Evolutionary conservation across 2,797 vertebrate genomes (phyloP).

Genomic region (Danionella dracula): DNA sequence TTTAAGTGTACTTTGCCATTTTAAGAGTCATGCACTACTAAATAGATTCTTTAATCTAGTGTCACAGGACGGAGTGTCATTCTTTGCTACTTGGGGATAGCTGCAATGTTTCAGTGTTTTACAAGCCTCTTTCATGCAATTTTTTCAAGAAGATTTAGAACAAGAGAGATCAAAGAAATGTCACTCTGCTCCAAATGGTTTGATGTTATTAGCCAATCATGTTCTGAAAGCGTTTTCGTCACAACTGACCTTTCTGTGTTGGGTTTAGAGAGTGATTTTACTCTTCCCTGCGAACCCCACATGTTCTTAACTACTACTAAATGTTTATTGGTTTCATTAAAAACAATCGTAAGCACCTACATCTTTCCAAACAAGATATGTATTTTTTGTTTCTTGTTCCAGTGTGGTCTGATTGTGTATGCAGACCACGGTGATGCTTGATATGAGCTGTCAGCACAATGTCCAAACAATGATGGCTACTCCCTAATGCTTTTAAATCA

Average conservation of each 20-base stretch:
- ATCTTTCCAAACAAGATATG: too few relatives aligned
- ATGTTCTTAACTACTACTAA: too few relatives aligned
- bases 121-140: not conserved
- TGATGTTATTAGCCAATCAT: too few relatives aligned
- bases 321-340: too few relatives aligned
- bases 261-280: too few relatives aligned
- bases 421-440: conserved; percentile 65
- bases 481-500: conserved; percentile 60
- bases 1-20: conserved; percentile 21
- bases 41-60: conserved; percentile 15
- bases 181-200: too few relatives aligned
- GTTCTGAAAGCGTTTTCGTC: too few relatives aligned
- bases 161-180: not conserved
- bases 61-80: conserved; percentile 14
- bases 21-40: conserved; percentile 24
- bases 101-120: not conserved
- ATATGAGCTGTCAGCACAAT: conserved; percentile 68
- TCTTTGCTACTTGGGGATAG: not conserved
- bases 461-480: conserved; percentile 66
- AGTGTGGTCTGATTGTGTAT: conserved; percentile 72
- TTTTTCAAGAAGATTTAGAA: too few relatives aligned
- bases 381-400: conserved; percentile 43
- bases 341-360: too few relatives aligned
- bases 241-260: too few relatives aligned
- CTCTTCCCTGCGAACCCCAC: too few relatives aligned